phyloP scores from a whole-genome alignment of 2,113 vertebrate genomes.

The Hippocampus barbouri region DNA sequence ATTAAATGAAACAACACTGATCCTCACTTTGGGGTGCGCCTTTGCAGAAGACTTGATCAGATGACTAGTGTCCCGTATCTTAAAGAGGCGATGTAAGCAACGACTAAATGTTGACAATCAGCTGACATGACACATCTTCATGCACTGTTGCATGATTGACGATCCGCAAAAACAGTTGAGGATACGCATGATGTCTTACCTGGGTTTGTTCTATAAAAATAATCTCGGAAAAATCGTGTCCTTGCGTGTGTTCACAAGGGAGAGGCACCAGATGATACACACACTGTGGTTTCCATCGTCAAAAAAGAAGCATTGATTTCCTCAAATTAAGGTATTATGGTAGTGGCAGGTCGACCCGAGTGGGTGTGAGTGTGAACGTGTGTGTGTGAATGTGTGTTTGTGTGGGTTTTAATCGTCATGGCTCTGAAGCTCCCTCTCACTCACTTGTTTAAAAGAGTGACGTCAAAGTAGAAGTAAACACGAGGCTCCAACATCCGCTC shows the following conservation, averaged over 20 bases:
- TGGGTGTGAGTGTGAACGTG: slow-evolving; percentile 19
- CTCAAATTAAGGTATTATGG: background rate
- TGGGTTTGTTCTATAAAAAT: slow-evolving; percentile 43
- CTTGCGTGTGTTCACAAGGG: slow-evolving; percentile 15
- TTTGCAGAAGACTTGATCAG: slow-evolving; percentile 26
- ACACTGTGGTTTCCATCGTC: background rate
- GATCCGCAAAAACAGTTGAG: background rate
- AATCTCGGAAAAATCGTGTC: slow-evolving; percentile 38
- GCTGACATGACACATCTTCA: background rate
- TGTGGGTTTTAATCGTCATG: slow-evolving; percentile 19
- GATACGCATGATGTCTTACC: slow-evolving; percentile 42
- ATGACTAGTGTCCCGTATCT: slow-evolving; percentile 7
- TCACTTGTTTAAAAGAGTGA: slow-evolving; percentile 24
- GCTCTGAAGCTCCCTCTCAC: slow-evolving; percentile 32
- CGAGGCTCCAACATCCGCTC: background rate
- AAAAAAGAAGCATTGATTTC: background rate
- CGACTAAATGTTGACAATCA: background rate
- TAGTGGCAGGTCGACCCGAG: slow-evolving; percentile 10
- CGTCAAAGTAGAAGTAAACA: background rate
- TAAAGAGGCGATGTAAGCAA: background rate
- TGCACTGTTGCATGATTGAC: background rate
- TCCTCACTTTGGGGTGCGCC: slow-evolving; percentile 23
- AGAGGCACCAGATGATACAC: slow-evolving; percentile 7
- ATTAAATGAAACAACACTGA: slow-evolving; percentile 9
- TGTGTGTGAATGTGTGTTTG: slow-evolving; percentile 21